Evolutionary conservation across 2,888 invertebrate species (phyloP), one percentile per base, ranked within the genome.

Genomic region (Ophioninae sp.): DNA sequence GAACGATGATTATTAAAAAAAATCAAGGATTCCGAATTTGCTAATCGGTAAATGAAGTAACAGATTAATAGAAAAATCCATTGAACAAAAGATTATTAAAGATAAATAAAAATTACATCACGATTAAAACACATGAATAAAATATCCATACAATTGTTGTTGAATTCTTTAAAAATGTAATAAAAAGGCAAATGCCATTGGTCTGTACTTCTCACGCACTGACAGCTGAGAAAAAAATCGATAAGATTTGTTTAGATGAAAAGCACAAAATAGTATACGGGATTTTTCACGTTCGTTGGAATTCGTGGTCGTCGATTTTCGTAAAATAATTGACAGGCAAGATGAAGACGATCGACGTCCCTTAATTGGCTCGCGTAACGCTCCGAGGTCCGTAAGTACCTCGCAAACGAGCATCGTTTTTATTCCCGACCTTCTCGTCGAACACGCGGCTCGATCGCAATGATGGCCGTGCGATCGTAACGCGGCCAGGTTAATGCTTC

Each of bases 401-500:
- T 67, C 59, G 37, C 23, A 67, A 50, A 61, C 68, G 77, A 62
- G 37, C 10, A 59, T 56, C 56, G 30, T 69, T 67, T 68, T 41
- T 61, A 73, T 62, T 20, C 41, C 61, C 20, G 8, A 7, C 8
- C n/a, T 23, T n/a, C 62, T 44, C 62, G 69, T 50, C 13, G 17
- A 50, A 13, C 23, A 23, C 73, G 8, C 20, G 23, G 20, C 61
- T 39, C 39, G 23, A 50, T 64, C 30, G 62, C 59, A 59, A 41
- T 59, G 75, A 82, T 79, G 20, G 78, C 68, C 57, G 30, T 74
- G 65, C 74, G 62, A 82, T 82, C 81, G 76, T 84, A 81, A 79
- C 68, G 23, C 62, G 59, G 57, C 23, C 69, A 59, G 81, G 82
- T 86, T 84, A 81, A 86, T 85, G 81, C 72, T 83, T 85, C 79